Percentiles rank a stretch among this genome's conserved stretches.
These are phyloP conservation scores for Cyprinodon variegatus DNA, from an alignment of 2,113 vertebrate genomes.

Conservation along the genomic window DNA sequence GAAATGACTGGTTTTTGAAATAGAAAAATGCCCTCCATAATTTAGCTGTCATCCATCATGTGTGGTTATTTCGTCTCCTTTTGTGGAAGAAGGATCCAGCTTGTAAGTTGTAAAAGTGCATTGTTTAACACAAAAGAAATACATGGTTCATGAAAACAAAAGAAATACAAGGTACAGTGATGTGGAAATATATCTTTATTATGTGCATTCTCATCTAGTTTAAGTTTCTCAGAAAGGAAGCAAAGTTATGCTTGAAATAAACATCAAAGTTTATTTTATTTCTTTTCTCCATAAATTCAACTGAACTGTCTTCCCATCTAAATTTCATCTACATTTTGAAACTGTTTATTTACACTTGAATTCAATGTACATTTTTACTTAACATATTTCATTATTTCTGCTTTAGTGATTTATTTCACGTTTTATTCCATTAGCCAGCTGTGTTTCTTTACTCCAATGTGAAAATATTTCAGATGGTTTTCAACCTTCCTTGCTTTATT, in stretches of 20 bases:
- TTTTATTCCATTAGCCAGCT: background rate
- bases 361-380: background rate
- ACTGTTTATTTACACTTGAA: background rate
- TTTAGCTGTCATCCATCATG: conserved; percentile 26
- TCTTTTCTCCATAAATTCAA: background rate
- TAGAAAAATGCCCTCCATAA: conserved; percentile 25
- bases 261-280: background rate
- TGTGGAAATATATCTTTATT: background rate
- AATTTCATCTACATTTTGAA: background rate
- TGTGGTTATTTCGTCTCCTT: background rate
- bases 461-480: background rate
- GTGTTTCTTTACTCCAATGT: background rate
- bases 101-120: background rate
- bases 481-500: background rate
- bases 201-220: background rate
- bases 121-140: background rate
- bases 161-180: background rate
- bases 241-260: background rate
- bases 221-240: background rate
- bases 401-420: background rate
- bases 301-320: background rate
- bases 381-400: no score
- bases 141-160: background rate
- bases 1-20: conserved; percentile 57
- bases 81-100: background rate